These are phyloP conservation scores for Xanthorhoe spadicearia DNA, from an alignment of 2,888 invertebrate genomes.

Conservation along the genomic window DNA sequence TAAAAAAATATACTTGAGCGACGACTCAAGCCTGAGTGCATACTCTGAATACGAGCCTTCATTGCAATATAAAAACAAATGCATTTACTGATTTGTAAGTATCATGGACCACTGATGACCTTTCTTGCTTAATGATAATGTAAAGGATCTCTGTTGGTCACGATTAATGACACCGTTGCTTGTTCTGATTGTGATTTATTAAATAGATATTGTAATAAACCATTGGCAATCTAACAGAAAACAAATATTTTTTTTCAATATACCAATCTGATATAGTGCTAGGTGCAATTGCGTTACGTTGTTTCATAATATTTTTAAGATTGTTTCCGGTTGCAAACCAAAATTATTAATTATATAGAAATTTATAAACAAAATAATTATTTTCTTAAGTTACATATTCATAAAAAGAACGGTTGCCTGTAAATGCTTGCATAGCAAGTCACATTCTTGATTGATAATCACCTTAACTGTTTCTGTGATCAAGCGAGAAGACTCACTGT, in stretches of 20 bases:
- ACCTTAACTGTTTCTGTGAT: not conserved
- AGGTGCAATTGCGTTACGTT: too few relatives aligned
- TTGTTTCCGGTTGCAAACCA: too few relatives aligned
- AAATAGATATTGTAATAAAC: not conserved
- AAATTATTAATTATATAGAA: too few relatives aligned
- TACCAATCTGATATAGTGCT: too few relatives aligned
- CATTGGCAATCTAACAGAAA: not conserved
- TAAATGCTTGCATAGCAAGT: conserved; percentile 1
- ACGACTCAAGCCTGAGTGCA: too few relatives aligned
- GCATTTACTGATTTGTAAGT: not conserved
- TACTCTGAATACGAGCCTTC: too few relatives aligned
- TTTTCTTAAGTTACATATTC: not conserved
- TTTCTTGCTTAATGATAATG: conserved; percentile 22
- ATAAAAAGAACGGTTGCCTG: conserved; percentile 21
- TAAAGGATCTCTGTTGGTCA: conserved; percentile 65
- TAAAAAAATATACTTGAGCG: too few relatives aligned
- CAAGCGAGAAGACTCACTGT: not conserved
- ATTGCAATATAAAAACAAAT: not conserved
- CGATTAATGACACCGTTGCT: conserved; percentile 55
- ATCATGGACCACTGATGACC: conserved; percentile 21
- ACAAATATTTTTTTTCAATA: not conserved
- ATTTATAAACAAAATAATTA: too few relatives aligned
- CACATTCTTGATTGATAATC: not conserved
- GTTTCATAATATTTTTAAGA: too few relatives aligned
- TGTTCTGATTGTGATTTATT: conserved; percentile 15